A percentile compares a stretch with the other conserved stretches of the same genome.
These are phyloP conservation scores for Tragelaphus buxtoni DNA, from an alignment of 2,113 vertebrate genomes.

Conservation along the genomic window DNA sequence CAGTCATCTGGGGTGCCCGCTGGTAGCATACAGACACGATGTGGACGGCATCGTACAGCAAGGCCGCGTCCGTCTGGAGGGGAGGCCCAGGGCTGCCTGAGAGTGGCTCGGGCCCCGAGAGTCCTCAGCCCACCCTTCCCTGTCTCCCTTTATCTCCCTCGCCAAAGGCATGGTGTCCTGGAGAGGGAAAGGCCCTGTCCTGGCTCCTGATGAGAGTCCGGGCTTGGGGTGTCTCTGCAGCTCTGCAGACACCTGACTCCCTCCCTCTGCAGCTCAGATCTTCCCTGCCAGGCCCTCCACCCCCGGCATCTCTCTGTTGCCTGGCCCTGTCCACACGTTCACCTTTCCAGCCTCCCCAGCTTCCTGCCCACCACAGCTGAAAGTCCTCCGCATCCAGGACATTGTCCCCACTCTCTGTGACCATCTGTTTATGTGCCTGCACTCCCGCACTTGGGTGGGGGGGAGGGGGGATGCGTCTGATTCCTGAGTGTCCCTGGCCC, in stretches of 20 bases:
- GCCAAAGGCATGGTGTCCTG: not conserved
- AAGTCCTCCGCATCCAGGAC: not conserved
- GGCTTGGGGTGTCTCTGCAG: not conserved
- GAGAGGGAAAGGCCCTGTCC: not conserved
- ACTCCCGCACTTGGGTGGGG: not conserved
- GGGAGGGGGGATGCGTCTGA: not conserved
- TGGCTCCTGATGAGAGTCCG: too few species aligned
- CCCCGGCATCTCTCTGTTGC: fast-evolving
- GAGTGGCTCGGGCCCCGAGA: not conserved
- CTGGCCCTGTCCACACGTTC: too few species aligned
- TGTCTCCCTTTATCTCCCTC: not conserved
- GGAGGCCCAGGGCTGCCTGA: conserved; percentile 73
- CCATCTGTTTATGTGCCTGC: not conserved
- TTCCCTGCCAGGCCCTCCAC: not conserved
- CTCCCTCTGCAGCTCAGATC: not conserved
- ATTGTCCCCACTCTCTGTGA: not conserved
- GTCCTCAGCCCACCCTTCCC: not conserved
- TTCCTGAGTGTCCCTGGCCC: not conserved
- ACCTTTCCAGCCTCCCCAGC: not conserved
- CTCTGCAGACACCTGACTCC: not conserved
- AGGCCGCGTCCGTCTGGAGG: conserved; percentile 97
- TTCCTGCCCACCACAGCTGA: not conserved
- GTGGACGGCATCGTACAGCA: conserved; percentile 97
- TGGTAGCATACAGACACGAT: conserved; percentile 99
- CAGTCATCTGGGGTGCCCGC: conserved; percentile 96